These are phyloP conservation scores for Meloidogyne chitwoodi DNA, from an alignment of 1,140 invertebrate species.

Conservation along the genomic window DNA sequence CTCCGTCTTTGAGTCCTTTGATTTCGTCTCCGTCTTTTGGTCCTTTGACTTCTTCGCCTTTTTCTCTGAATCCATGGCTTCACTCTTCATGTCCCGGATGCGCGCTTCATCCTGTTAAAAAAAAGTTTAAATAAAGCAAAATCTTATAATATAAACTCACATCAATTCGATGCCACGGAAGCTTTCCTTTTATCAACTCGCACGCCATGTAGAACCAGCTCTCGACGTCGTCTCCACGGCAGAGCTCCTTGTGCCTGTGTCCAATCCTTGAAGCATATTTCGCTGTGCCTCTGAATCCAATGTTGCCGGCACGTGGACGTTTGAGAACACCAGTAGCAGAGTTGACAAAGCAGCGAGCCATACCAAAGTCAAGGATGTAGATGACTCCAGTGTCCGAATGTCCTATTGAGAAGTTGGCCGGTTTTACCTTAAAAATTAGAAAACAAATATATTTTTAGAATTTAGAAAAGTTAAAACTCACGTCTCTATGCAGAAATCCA, in stretches of 20 bases:
- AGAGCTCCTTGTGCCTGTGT: not conserved
- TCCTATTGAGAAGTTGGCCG: not conserved
- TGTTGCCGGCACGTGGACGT: not conserved
- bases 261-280: constrained; percentile 1
- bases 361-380: not conserved
- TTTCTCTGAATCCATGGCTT: not conserved
- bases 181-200: not conserved
- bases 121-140: not conserved
- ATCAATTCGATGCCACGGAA: not conserved
- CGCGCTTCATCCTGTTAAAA: not conserved
- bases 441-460: not conserved
- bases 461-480: not conserved
- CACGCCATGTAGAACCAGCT: constrained; percentile 1
- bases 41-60: not conserved
- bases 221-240: not conserved
- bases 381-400: not conserved
- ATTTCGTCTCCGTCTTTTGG: not conserved
- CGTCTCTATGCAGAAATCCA: not conserved
- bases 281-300: not conserved
- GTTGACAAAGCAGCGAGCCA: not conserved
- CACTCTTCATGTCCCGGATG: not conserved
- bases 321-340: not conserved
- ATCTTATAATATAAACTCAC: not conserved
- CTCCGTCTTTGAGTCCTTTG: not conserved
- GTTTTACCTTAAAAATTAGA: not conserved